Evolutionary conservation across 2,797 vertebrate species (phyloP).

Genomic region (Molossus molossus): DNA sequence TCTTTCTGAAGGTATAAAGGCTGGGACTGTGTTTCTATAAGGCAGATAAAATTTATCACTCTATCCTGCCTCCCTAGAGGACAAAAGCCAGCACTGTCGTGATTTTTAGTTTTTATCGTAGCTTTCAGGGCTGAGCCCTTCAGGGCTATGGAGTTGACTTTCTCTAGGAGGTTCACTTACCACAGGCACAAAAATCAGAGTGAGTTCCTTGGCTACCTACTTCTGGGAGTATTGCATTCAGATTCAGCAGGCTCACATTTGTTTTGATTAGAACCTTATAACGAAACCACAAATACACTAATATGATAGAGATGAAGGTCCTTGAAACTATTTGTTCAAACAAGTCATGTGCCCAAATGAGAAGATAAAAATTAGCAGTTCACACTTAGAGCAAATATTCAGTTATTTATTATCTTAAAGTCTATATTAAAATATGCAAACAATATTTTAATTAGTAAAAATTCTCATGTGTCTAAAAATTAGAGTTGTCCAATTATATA

Average conservation of each 20-base stretch:
- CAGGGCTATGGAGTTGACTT: neutral
- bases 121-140: neutral
- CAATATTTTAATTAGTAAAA: constrained; percentile 14
- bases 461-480: neutral
- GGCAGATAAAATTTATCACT: neutral
- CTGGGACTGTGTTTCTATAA: neutral
- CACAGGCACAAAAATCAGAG: neutral
- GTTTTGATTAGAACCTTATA: neutral
- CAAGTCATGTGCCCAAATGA: neutral
- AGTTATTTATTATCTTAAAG: neutral
- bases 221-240: neutral
- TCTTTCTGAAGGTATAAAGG: neutral
- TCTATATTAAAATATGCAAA: constrained; percentile 20
- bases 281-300: neutral
- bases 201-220: neutral
- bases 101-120: neutral
- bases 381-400: neutral
- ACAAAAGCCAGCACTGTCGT: neutral
- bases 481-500: neutral
- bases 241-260: neutral
- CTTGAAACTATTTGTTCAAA: neutral
- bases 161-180: neutral
- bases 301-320: neutral
- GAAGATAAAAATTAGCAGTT: neutral
- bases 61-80: neutral